Conservation (phyloP, 2,113 vertebrate genomes). For the Columba janthina region DNA sequence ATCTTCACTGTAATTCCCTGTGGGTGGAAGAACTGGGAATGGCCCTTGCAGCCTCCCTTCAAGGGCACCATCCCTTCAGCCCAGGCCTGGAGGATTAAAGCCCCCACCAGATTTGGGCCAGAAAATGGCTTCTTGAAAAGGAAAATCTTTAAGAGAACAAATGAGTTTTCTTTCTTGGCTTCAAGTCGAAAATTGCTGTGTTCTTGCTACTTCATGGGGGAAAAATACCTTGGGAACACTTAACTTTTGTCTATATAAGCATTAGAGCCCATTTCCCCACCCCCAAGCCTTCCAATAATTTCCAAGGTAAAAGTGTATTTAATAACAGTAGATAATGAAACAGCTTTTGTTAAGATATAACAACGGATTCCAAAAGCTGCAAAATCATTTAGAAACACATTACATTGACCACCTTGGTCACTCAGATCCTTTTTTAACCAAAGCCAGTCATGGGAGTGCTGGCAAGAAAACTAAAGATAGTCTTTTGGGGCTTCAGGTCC, state of each 20-base stretch:
- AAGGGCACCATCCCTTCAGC: neutral
- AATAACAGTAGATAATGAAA: conserved; percentile 12
- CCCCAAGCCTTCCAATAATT: neutral
- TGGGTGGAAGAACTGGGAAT: neutral
- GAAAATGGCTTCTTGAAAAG: neutral
- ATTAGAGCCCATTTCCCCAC: neutral
- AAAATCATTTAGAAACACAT: neutral
- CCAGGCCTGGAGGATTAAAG: neutral
- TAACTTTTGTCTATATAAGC: neutral
- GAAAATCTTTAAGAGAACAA: neutral
- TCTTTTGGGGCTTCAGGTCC: neutral
- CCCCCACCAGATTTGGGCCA: neutral
- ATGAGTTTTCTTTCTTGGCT: neutral
- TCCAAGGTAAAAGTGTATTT: neutral
- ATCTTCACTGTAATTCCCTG: neutral
- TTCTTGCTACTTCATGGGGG: conserved; percentile 5
- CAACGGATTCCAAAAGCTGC: neutral
- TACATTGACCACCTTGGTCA: neutral
- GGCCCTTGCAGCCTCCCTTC: neutral
- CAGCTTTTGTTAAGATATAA: conserved; percentile 11
- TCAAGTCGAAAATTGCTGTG: neutral
- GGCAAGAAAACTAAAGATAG: too few species aligned
- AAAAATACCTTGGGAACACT: conserved; percentile 19
- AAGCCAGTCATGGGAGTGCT: too few species aligned
- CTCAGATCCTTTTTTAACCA: neutral